Conservation (phyloP, 2,888 invertebrate genomes). For the Dorcus parallelipipedus region DNA sequence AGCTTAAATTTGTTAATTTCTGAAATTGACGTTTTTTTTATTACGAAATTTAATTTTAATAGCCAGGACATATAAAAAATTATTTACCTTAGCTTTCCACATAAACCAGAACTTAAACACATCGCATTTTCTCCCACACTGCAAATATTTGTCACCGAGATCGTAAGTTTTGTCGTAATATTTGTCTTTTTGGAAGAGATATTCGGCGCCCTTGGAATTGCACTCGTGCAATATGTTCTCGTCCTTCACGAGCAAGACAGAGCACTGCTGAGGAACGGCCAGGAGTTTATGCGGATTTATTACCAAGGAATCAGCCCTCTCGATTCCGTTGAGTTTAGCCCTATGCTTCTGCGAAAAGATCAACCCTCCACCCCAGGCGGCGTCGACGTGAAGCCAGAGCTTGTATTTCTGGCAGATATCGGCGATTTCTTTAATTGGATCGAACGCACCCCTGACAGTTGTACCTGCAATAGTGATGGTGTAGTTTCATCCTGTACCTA, state of each 20-base stretch:
- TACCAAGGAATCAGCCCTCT: constrained; percentile 57
- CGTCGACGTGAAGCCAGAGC: constrained; percentile 60
- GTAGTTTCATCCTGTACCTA: too few species aligned
- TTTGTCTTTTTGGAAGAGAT: constrained; percentile 57
- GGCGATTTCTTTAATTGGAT: constrained; percentile 54
- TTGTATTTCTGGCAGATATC: constrained; percentile 51
- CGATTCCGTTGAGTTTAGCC: constrained; percentile 52
- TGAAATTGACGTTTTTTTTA: too few species aligned
- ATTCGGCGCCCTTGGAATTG: constrained; percentile 53
- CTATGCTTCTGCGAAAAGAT: constrained; percentile 54
- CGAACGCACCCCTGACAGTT: constrained; percentile 58
- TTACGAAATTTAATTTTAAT: too few species aligned
- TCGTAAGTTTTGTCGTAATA: constrained; percentile 54
- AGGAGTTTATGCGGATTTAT: constrained; percentile 63
- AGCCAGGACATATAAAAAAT: neutral
- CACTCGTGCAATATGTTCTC: constrained; percentile 47
- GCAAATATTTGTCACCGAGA: constrained; percentile 60
- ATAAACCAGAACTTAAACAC: constrained; percentile 69
- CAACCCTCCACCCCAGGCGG: constrained; percentile 60
- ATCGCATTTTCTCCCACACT: constrained; percentile 68
- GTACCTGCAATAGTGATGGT: constrained; percentile 38
- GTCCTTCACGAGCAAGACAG: constrained; percentile 49
- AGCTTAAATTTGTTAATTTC: too few species aligned
- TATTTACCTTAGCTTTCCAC: constrained; percentile 63
- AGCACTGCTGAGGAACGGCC: constrained; percentile 58